A percentile compares a stretch with the other conserved stretches of the same genome.
Evolutionary conservation across 2,797 vertebrate species (phyloP).

Genomic region (Pitangus sulphuratus): DNA sequence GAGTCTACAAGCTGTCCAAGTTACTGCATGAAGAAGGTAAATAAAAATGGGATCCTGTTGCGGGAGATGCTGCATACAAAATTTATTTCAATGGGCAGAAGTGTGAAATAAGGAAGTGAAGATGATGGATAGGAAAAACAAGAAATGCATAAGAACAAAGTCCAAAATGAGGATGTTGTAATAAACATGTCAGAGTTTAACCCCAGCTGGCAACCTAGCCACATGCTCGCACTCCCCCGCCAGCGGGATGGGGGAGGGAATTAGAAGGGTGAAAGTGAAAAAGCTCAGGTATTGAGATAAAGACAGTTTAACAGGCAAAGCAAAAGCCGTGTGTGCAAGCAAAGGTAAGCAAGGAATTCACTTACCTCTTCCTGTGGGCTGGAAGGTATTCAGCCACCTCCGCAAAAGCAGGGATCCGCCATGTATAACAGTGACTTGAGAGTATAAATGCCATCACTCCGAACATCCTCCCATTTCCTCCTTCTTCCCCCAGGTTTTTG

Average conservation of each 20-base stretch:
- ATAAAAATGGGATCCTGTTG: background rate
- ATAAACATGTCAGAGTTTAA: background rate
- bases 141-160: background rate
- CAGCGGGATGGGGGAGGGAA: background rate
- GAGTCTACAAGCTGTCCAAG: background rate
- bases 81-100: background rate
- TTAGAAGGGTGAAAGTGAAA: background rate
- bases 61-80: background rate
- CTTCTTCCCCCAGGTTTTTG: background rate
- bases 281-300: background rate
- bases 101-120: background rate
- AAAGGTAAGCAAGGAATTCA: background rate
- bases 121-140: background rate
- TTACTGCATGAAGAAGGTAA: background rate
- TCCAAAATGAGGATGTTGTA: background rate
- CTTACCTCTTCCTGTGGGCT: background rate
- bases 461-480: background rate
- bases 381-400: background rate
- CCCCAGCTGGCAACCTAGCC: too few species aligned
- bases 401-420: too few species aligned
- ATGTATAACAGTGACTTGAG: background rate
- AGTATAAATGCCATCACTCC: background rate
- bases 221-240: rapidly evolving
- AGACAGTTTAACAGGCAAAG: background rate
- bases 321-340: background rate